Evolutionary conservation across 2,797 vertebrate species (phyloP), one percentile per base, ranked within the genome.

Genomic region (Sebastes goodei): DNA sequence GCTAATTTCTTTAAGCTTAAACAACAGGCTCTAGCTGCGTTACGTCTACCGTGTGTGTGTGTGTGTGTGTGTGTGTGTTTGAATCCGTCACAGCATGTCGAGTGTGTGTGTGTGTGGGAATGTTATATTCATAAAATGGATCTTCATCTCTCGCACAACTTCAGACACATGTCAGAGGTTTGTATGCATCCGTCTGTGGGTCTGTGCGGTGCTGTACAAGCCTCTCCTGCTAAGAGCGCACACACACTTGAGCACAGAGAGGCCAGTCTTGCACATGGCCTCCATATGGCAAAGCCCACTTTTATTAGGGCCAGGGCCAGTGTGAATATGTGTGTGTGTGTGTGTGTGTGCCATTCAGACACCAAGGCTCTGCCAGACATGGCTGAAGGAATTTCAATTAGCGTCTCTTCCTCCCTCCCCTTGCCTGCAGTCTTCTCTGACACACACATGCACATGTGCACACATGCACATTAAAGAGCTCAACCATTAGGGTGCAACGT

Each of bases 321-420:
- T 91, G 92, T 93, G 89, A 88, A 88, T 33, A 30, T 71, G 71
- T 61, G 71, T 81, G 89, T 89, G 93, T 20, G 68, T 80, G 90
- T 66, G 90, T 88, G 93, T 25, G 74, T 76, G 90, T 89, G 92
- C 89, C 92, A 93, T 88, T 94, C 91, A 93, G 92, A 94, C 93
- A 94, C 93, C 92, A 92, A 86, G 92, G 78, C 92, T 93, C 92
- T 92, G 91, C 93, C 93, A 96, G 94, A 96, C 94, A 95, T 92
- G 95, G 94, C 93, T 94, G 93, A 94, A 95, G 95, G 95, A 95
- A 95, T 95, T 96, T 95, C 95, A 96, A 94, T 95, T 95, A 95
- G 93, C 85, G 38, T 74, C 93, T 92, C 90, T 91, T 93, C 92
- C 90, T 93, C 90, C 90, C 88, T 80, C 86, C 85, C 83, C 74